Base-by-base conservation (phyloP, 2,888 invertebrate species). In the Encarsia formosa region DNA sequence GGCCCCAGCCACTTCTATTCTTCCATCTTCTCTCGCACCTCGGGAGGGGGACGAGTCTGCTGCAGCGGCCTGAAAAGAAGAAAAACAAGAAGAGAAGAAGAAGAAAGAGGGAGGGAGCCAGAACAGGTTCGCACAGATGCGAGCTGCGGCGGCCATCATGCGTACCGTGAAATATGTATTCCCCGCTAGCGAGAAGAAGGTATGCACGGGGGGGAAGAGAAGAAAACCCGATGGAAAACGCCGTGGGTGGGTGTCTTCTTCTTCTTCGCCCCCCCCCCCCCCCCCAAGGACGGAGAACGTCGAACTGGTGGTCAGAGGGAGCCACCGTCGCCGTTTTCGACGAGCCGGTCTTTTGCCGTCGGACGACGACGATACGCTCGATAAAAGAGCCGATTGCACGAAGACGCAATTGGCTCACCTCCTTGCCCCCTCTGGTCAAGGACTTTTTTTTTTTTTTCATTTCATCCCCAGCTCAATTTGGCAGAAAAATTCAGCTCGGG, bases 101-200 rank as follows among this genome's bases (percentile, higher is more conserved):
- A 37, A 42, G 23, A 48, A 42, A 49, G 49, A 55, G 57, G 60
- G 58, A 56, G 59, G 58, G 49, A 32, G 50, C 56, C 59, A 60
- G 65, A 69, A 70, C 71, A 69, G 69, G 71, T 71, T 70, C 67
- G 67, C 68, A 68, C 70, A 70, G 71, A 72, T 71, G 71, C 71
- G 71, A 68, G 66, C 69, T 71, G 66, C 68, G 73, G 73, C 73
- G 71, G 73, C 73, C 73, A 74, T 74, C 73, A 73, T 73, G 73
- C 73, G 73, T 73, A 71, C 51, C 52, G 73, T 73, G 67, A 74
- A 74, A 73, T 74, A 73, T 73, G 73, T 73, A 73, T 71, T 73
- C 68, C 65, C 61, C 31, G 29, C 40, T 47, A 40, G 53, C 41
- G 43, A 26, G 29, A 39, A 32, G 44, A 38, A 42, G 54, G 37